Conservation (phyloP, 2,888 invertebrate species). For the Matsumyia berberina region DNA sequence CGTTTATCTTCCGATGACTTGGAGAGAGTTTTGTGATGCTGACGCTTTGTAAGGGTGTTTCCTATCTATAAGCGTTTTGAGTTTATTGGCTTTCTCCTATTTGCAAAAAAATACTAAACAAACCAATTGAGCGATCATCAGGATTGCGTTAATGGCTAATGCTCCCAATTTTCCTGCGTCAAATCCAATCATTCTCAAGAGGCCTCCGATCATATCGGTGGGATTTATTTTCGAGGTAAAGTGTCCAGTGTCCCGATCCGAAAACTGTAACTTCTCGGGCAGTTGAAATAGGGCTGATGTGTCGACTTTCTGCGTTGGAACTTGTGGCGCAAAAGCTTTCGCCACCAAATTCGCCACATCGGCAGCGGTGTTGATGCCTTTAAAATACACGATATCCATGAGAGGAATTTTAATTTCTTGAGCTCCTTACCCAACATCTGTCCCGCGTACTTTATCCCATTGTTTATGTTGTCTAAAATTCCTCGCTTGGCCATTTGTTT, state of each 20-base stretch:
- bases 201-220: conserved; percentile 81
- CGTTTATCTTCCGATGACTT: conserved; percentile 55
- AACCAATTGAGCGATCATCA: conserved; percentile 94
- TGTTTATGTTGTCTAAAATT: conserved; percentile 82
- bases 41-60: conserved; percentile 79
- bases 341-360: conserved; percentile 87
- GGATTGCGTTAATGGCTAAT: conserved; percentile 92
- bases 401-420: background rate
- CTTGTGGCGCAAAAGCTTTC: conserved; percentile 84
- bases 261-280: conserved; percentile 57
- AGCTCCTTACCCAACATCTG: conserved; percentile 82
- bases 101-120: conserved; percentile 80
- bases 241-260: conserved; percentile 62
- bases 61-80: conserved; percentile 79
- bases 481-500: conserved; percentile 78
- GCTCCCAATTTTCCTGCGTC: conserved; percentile 91
- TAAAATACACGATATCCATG: background rate
- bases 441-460: conserved; percentile 82
- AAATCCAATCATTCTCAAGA: conserved; percentile 90
- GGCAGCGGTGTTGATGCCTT: conserved; percentile 85
- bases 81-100: conserved; percentile 78
- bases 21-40: conserved; percentile 9
- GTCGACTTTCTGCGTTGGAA: conserved; percentile 76
- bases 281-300: conserved; percentile 30
- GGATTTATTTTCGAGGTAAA: conserved; percentile 55